Evolutionary conservation across 2,797 vertebrate species (phyloP).

Genomic region (Pseudotriccus pelzelni): DNA sequence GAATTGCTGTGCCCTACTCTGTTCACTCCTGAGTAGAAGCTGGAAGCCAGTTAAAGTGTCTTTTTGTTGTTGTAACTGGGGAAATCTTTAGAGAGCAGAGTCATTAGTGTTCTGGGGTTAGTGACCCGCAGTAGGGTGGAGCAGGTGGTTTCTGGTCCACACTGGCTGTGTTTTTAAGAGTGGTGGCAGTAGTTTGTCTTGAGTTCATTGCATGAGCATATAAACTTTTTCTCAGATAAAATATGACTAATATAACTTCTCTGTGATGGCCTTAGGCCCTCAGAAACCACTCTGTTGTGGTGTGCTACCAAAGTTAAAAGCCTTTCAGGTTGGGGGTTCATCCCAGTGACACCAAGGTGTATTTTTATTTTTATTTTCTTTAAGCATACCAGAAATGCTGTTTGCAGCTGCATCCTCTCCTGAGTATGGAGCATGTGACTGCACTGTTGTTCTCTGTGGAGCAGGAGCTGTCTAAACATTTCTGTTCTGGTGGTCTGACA

Average conservation of each 20-base stretch:
- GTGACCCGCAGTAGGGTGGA: background rate
- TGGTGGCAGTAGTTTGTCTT: background rate
- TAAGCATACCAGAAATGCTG: background rate
- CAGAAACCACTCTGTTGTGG: background rate
- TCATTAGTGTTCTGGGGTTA: background rate
- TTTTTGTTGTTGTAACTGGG: background rate
- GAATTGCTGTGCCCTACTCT: background rate
- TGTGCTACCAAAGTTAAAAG: slow-evolving; percentile 36
- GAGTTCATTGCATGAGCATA: background rate
- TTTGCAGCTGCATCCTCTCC: slow-evolving; percentile 2
- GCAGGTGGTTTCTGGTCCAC: background rate
- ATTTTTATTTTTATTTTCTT: background rate
- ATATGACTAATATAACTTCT: background rate
- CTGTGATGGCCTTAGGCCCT: background rate
- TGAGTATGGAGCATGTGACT: background rate
- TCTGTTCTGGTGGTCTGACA: background rate
- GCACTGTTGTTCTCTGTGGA: background rate
- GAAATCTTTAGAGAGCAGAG: background rate
- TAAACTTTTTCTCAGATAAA: background rate
- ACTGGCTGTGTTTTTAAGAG: background rate
- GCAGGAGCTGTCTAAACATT: background rate
- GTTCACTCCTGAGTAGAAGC: background rate
- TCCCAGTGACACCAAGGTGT: background rate
- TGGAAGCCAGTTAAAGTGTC: background rate
- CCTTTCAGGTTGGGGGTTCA: background rate